These are phyloP conservation scores for Scaptomyza caliginosa DNA, from an alignment of 2,888 invertebrate genomes.

Conservation along the genomic window DNA sequence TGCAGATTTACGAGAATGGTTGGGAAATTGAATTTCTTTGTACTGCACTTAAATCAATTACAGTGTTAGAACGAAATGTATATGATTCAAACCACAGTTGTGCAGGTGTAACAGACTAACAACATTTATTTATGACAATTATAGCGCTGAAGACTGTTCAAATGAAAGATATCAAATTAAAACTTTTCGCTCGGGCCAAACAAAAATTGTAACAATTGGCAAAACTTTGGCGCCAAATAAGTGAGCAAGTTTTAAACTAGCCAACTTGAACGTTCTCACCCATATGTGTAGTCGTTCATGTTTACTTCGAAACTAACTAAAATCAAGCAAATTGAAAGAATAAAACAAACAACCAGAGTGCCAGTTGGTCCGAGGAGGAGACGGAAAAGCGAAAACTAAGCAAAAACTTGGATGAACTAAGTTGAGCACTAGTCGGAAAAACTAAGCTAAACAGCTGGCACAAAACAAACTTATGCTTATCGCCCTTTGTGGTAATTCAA, in stretches of 20 bases:
- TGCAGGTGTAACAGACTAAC: slow-evolving; percentile 4
- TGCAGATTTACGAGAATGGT: slow-evolving; percentile 22
- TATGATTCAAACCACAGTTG: slow-evolving; percentile 17
- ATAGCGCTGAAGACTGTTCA: slow-evolving; percentile 23
- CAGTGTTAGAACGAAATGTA: slow-evolving; percentile 23
- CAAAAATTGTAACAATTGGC: slow-evolving; percentile 49
- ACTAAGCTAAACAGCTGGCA: slow-evolving; percentile 26
- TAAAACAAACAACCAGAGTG: slow-evolving; percentile 43
- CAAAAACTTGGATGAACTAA: slow-evolving; percentile 20
- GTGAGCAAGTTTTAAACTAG: slow-evolving; percentile 51
- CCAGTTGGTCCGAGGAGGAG: neutral
- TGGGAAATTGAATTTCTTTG: slow-evolving; percentile 62
- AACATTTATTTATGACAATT: slow-evolving; percentile 50
- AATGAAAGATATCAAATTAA: slow-evolving; percentile 62
- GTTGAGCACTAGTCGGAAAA: slow-evolving; percentile 17
- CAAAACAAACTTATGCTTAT: slow-evolving; percentile 29
- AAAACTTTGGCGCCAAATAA: slow-evolving; percentile 71
- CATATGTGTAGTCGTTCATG: slow-evolving; percentile 38
- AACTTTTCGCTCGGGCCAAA: slow-evolving; percentile 38
- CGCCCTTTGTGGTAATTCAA: slow-evolving; percentile 39
- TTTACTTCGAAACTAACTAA: slow-evolving; percentile 58
- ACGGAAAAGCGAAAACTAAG: neutral
- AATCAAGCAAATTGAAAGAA: slow-evolving; percentile 52
- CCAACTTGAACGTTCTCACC: slow-evolving; percentile 19
- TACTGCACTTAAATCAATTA: slow-evolving; percentile 51